Conservation (phyloP, 1,140 invertebrate species). For the Riptortus pedestris region DNA sequence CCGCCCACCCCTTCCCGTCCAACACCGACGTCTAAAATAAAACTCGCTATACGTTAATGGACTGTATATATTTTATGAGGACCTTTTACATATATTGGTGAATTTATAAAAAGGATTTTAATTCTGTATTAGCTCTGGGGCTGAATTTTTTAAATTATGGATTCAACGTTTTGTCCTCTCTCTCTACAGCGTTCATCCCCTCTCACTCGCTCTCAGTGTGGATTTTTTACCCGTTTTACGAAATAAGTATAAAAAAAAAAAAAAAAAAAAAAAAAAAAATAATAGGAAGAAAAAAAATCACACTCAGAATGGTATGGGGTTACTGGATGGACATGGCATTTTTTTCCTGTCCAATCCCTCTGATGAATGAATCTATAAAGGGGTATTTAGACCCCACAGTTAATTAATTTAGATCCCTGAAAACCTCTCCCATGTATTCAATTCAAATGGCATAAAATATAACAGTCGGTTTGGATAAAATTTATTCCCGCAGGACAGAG, state of each 20-base stretch:
- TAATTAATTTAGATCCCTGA: slow-evolving; percentile 13
- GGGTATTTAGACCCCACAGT: slow-evolving; percentile 13
- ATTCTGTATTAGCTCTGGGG: slow-evolving; percentile 9
- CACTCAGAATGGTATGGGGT: slow-evolving; percentile 1
- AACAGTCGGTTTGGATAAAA: background rate
- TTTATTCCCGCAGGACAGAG: background rate
- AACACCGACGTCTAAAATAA: background rate
- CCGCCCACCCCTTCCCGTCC: background rate
- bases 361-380: slow-evolving; percentile 17
- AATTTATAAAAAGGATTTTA: slow-evolving; percentile 19
- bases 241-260: too few species aligned
- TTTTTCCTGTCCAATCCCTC: slow-evolving; percentile 14
- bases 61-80: slow-evolving; percentile 19
- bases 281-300: background rate
- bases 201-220: background rate
- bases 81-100: slow-evolving; percentile 18
- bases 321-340: slow-evolving; percentile 10
- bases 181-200: background rate
- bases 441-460: slow-evolving; percentile 10
- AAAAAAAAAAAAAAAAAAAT: too few species aligned
- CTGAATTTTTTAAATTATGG: slow-evolving; percentile 2
- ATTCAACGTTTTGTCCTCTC: slow-evolving; percentile 4
- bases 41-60: slow-evolving; percentile 3
- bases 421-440: slow-evolving; percentile 6
- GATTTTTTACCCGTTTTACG: too few species aligned